phyloP scores from a whole-genome alignment of 1,140 invertebrate genomes.

The Dreissena polymorpha region DNA sequence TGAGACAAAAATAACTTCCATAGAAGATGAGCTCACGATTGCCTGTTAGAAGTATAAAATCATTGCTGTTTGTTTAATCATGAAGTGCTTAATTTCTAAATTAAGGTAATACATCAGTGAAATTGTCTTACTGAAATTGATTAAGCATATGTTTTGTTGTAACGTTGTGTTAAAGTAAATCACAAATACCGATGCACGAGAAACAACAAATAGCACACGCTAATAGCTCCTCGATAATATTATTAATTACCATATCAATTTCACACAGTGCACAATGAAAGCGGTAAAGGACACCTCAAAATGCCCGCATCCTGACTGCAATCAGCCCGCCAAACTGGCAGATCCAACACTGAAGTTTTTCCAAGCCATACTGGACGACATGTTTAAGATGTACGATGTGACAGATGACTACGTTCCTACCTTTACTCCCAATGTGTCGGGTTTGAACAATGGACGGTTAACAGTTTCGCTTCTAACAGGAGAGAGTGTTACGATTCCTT shows the following conservation, averaged over 20 bases:
- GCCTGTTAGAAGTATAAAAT: no score
- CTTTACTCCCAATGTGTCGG: no score
- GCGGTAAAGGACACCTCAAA: not conserved
- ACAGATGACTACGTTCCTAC: no score
- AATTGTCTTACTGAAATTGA: no score
- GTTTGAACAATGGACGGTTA: not conserved
- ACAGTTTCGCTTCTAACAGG: conserved; percentile 53
- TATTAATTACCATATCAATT: no score
- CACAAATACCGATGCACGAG: not conserved
- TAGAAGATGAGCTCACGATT: no score
- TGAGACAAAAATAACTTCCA: no score
- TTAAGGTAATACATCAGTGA: no score
- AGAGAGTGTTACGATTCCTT: conserved; percentile 36
- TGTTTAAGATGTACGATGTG: not conserved
- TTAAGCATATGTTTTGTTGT: no score
- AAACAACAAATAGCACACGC: not conserved
- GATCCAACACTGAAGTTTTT: not conserved
- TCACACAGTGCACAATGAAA: not conserved
- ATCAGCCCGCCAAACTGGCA: not conserved
- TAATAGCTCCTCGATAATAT: not conserved
- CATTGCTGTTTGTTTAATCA: no score
- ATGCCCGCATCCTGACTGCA: not conserved
- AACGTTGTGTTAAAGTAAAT: not conserved
- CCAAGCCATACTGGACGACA: not conserved
- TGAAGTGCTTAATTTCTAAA: no score